Evolutionary conservation across 2,113 vertebrate genomes (phyloP), one percentile per base, ranked within the genome.

Genomic region (Notarius quadriscutis): DNA sequence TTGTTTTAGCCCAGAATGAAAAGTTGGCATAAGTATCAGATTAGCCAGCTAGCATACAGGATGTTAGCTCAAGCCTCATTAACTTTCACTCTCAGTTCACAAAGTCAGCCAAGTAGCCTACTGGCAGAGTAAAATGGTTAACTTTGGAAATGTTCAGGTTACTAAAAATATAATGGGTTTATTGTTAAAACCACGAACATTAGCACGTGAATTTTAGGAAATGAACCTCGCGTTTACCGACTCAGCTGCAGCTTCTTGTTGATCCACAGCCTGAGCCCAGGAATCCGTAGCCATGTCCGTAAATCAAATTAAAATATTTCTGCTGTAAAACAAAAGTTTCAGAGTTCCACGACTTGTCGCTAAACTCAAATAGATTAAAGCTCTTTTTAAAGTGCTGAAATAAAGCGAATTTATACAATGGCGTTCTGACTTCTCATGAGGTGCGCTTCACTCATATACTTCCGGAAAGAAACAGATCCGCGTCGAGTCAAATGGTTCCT

Each of bases 251-350:
- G 97, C 97, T 91, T 99, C 98, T 92, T 99, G 98, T 91, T 97
- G 95, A 78, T 98, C 98, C 89, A 99, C 97, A 14, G 98, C 97
- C 92, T 96, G 92, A 7, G 98, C 97, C 98, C 97, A 98, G 4
- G 97, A 98, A 91, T 98, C 97, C 60, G 98, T 96, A 85, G 98
- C 96, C 98, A 98, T 98, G 87, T 82, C 63, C 57, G 63, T 75
- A 58, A 75, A 4, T 86, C 82, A 65, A 82, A 83, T 41, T 80
- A 81, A 84, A 65, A 84, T 0, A 11, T 5, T 25, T 27, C 2
- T 6, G 22, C 1, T 79, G 74, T 72, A 87, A 75, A 81, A 77
- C 15, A 6, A 17, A n/a, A 12, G 14, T 58, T 3, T 18, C n/a
- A 2, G 81, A 1, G 5, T 81, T 85, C 51, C 17, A 71, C 53